Evolutionary conservation across 2,797 vertebrate genomes (phyloP).

Genomic region (Hybognathus amarus): DNA sequence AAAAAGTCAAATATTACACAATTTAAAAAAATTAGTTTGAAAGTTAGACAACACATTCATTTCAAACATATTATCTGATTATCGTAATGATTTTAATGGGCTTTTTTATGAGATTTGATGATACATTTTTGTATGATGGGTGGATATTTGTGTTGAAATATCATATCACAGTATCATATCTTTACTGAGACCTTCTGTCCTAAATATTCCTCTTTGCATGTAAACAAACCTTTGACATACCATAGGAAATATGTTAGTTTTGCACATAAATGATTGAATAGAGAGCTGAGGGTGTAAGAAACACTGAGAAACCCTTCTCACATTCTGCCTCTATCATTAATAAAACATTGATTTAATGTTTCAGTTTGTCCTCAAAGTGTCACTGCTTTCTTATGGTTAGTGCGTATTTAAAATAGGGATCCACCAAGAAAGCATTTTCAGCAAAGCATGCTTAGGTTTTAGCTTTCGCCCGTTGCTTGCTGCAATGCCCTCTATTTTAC

Average conservation of each 20-base stretch:
- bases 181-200: not conserved
- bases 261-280: not conserved
- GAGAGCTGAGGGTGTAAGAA: not conserved
- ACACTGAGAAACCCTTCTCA: not conserved
- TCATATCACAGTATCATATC: slow-evolving; percentile 49
- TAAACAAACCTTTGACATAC: not conserved
- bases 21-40: not conserved
- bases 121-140: not conserved
- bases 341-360: slow-evolving; percentile 21
- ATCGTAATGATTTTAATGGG: not conserved
- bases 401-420: not conserved
- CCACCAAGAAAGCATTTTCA: slow-evolving; percentile 16
- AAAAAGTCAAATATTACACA: not conserved
- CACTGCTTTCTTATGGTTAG: not conserved
- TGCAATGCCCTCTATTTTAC: slow-evolving; percentile 41
- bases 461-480: slow-evolving; percentile 32
- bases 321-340: not conserved
- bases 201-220: slow-evolving; percentile 32
- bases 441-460: slow-evolving; percentile 44
- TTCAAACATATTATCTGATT: too few relatives aligned
- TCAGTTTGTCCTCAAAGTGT: slow-evolving; percentile 30
- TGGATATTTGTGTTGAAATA: not conserved
- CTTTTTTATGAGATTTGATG: not conserved
- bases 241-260: not conserved
- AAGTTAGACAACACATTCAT: not conserved